phyloP scores from a whole-genome alignment of 2,888 invertebrate species.

The Chrysolina haemoptera region DNA sequence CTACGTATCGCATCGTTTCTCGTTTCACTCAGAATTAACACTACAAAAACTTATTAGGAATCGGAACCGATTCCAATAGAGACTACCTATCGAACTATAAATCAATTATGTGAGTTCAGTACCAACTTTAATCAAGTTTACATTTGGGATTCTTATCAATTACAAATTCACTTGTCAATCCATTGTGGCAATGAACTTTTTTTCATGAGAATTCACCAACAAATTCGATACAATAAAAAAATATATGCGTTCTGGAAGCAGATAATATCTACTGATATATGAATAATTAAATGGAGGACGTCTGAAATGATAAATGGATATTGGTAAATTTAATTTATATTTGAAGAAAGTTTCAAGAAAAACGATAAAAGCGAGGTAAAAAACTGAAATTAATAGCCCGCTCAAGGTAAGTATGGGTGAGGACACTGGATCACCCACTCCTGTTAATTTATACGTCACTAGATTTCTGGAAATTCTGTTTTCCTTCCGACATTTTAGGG shows the following conservation, averaged over 20 bases:
- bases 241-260: slow-evolving; percentile 7
- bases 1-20: slow-evolving; percentile 26
- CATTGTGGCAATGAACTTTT: slow-evolving; percentile 21
- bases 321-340: slow-evolving; percentile 3
- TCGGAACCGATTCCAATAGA: background rate
- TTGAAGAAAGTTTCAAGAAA: slow-evolving; percentile 9
- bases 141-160: slow-evolving; percentile 15
- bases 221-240: slow-evolving; percentile 15
- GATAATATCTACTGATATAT: slow-evolving; percentile 19
- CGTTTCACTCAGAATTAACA: slow-evolving; percentile 28
- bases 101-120: slow-evolving; percentile 1
- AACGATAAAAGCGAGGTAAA: background rate
- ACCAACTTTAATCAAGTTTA: slow-evolving; percentile 17
- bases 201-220: slow-evolving; percentile 7
- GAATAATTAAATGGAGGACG: slow-evolving; percentile 3
- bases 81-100: background rate
- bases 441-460: background rate
- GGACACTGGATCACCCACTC: background rate
- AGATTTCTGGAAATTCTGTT: no score
- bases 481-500: no score
- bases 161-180: slow-evolving; percentile 20
- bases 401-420: background rate
- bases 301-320: slow-evolving; percentile 13
- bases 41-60: background rate
- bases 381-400: slow-evolving; percentile 2